Evolutionary conservation across 1,140 invertebrate species (phyloP).

Genomic region (Phenacoccus solenopsis): DNA sequence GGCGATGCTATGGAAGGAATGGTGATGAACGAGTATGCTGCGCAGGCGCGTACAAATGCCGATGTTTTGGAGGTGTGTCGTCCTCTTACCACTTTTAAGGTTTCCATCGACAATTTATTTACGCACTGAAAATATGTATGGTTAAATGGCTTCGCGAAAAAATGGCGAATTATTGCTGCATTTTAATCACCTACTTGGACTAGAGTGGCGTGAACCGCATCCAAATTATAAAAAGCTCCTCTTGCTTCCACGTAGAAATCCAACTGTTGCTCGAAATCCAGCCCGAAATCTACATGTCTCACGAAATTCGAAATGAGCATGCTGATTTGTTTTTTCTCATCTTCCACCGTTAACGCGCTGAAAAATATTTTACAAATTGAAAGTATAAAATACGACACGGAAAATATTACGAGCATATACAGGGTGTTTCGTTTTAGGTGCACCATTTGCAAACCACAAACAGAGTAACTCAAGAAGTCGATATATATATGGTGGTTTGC

Average conservation of each 20-base stretch:
- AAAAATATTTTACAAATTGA: no score
- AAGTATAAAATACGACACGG: no score
- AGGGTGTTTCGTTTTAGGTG: no score
- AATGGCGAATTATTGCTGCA: background rate
- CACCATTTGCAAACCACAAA: no score
- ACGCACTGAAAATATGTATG: constrained; percentile 46
- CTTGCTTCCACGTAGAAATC: constrained; percentile 87
- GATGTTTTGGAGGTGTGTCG: constrained; percentile 66
- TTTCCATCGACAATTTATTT: constrained; percentile 62
- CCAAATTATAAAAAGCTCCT: constrained; percentile 76
- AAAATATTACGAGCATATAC: no score
- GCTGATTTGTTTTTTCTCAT: constrained; percentile 77
- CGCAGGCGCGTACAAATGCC: constrained; percentile 82
- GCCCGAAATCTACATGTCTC: constrained; percentile 61
- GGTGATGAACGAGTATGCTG: constrained; percentile 89
- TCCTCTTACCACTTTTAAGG: constrained; percentile 55
- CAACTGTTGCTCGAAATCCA: constrained; percentile 80
- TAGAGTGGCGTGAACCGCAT: constrained; percentile 67
- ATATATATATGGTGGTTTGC: no score
- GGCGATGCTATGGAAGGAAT: constrained; percentile 78
- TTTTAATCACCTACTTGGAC: constrained; percentile 51
- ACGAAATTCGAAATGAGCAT: constrained; percentile 70
- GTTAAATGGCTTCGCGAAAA: background rate
- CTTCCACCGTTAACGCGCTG: constrained; percentile 83
- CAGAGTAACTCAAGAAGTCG: no score